phyloP scores from a whole-genome alignment of 2,888 invertebrate species.

The Lycophotia porphyrea region DNA sequence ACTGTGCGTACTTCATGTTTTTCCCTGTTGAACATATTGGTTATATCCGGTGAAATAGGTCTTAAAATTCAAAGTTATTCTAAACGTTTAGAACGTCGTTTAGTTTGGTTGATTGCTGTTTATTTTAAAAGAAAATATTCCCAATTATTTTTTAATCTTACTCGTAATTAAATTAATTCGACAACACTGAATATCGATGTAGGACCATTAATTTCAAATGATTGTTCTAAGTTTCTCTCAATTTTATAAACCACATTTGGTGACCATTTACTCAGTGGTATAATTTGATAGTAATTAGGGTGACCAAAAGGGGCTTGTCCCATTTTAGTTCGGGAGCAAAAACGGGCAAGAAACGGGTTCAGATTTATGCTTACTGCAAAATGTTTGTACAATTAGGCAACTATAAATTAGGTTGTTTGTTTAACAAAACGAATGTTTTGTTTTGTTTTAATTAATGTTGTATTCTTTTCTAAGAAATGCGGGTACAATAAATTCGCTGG shows the following conservation, averaged over 20 bases:
- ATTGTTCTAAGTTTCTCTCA: background rate
- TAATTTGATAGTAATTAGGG: constrained; percentile 60
- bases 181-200: background rate
- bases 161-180: background rate
- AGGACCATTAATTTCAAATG: background rate
- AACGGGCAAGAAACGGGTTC: constrained; percentile 43
- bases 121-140: background rate
- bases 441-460: constrained; percentile 22
- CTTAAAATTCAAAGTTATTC: background rate
- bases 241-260: constrained; percentile 19
- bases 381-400: constrained; percentile 47
- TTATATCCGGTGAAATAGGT: background rate
- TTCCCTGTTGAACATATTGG: background rate
- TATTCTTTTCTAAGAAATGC: background rate
- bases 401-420: constrained; percentile 46
- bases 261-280: constrained; percentile 29
- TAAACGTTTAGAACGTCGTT: background rate
- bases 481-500: background rate
- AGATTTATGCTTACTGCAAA: constrained; percentile 53
- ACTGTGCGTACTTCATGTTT: background rate
- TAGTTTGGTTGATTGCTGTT: background rate
- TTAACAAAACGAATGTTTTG: constrained; percentile 32
- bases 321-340: constrained; percentile 53
- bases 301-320: constrained; percentile 42
- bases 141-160: background rate